Base-by-base conservation (phyloP, 2,113 vertebrate genomes). In the Rallus limicola region DNA sequence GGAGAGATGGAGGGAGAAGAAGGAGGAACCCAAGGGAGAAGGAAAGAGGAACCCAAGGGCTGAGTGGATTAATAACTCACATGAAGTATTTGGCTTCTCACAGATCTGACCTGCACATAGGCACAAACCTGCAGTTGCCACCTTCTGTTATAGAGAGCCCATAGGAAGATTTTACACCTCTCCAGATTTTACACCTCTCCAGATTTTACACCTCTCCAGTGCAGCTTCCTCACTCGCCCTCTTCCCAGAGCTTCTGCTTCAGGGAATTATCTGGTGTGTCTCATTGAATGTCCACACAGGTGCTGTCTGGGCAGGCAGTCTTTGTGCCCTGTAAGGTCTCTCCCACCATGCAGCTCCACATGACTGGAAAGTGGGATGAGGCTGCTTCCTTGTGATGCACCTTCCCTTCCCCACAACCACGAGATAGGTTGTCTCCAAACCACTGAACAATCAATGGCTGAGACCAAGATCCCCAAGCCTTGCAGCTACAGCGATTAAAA, bases 21-120 rank as follows among this genome's bases (percentile, higher is more conserved):
- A 46, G 33, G 64, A 56, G 48, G 7, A 25, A 6, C 12, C 28
- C 11, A 4, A 8, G 42, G 55, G 16, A n/a, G 15, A 40, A 60
- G 34, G 55, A 31, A 46, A 29, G 64, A 56, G 48, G 7, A 25
- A 6, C 12, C 28, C 11, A 4, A 8, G 42, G 55, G 16, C 65
- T 72, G 71, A 15, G 63, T 1, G 15, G 23, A 16, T 56, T 53
- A 9, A 4, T 20, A 29, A 25, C 16, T 29, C 53, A 14, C 42
- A 2, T 1, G 6, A 29, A 25, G 20, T 4, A 1, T 36, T 29
- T 64, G 34, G 21, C 50, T 12, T 14, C 88, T 56, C 3, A 0
- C 13, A 15, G 53, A 56, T 5, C 20, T 77, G 36, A 26, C 17
- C 48, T 77, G 36, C 9, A 13, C 11, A 1, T 9, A 50, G 72